Base-by-base conservation (phyloP, 2,113 vertebrate genomes). In the Paramisgurnus dabryanus region DNA sequence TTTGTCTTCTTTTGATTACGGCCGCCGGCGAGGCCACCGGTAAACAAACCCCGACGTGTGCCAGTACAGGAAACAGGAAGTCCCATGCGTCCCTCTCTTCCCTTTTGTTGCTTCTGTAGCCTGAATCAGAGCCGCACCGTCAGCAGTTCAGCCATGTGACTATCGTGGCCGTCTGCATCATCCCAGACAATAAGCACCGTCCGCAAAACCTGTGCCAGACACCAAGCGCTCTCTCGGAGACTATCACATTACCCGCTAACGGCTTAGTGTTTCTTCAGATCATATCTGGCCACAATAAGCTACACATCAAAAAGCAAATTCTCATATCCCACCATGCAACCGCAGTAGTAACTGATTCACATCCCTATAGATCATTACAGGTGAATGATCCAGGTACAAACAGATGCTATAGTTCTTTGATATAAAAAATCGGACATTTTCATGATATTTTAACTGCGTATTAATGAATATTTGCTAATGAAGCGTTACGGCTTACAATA, bases 1-100 rank as follows among this genome's bases (percentile, higher is more conserved):
- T 64, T 34, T 49, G 64, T 43, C 74, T 70, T 27, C 17, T 83
- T 90, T 88, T 92, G 91, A 93, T 93, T 89, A 84, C 85, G 85
- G 82, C 86, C 89, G 76, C 77, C 49, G 6, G 55, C 10, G 78
- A 53, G n/a, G 55, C 63, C 76, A 57, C 41, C 76, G 18, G 75
- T 85, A 84, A 87, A 87, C 87, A 87, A 82, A 84, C 74, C 47
- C 18, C 0, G 47, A 40, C 13, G 63, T 50, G 71, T 4, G 58
- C 78, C 67, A 34, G 34, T 11, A 41, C 22, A 78, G 58, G 78
- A 82, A 68, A 77, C 73, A 84, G 85, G 84, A 85, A 84, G 84
- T 82, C 43, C 80, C 81, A 6, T 65, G 68, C 18, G 79, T 47
- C 75, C 34, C 27, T 49, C 67, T 66, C 64, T 77, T 80, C 67